Percentiles rank a stretch among this genome's conserved stretches.
Evolutionary conservation across 2,113 vertebrate species (phyloP).

Genomic region (Scalopus aquaticus): DNA sequence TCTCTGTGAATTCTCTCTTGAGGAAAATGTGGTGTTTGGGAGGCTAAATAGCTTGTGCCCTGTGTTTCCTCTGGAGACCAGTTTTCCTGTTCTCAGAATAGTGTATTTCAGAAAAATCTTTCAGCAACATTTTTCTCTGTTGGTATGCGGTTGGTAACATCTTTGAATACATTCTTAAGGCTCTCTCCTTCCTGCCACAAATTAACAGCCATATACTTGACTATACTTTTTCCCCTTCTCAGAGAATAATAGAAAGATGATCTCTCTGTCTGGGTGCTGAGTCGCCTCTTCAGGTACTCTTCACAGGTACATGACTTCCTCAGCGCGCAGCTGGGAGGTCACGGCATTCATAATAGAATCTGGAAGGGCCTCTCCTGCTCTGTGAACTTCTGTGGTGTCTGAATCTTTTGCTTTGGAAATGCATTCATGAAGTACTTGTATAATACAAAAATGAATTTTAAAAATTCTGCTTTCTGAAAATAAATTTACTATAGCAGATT

Average conservation of each 20-base stretch:
- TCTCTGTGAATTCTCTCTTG: constrained; percentile 48
- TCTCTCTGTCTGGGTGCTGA: background rate
- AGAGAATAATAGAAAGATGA: background rate
- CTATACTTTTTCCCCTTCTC: background rate
- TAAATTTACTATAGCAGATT: constrained; percentile 34
- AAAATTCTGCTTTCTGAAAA: constrained; percentile 36
- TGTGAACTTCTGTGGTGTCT: background rate
- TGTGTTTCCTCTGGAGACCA: constrained; percentile 29
- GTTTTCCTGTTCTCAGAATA: background rate
- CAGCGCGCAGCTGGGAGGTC: background rate
- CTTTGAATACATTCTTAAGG: constrained; percentile 38
- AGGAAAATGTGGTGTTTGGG: constrained; percentile 50
- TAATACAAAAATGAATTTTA: constrained; percentile 2
- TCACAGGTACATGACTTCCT: background rate
- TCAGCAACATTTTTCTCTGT: background rate
- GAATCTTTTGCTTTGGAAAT: background rate
- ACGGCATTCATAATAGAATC: background rate
- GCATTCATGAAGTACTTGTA: background rate
- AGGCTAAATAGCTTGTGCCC: constrained; percentile 41
- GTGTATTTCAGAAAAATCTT: background rate
- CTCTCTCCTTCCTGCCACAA: background rate
- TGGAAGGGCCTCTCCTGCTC: background rate
- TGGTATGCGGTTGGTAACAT: background rate
- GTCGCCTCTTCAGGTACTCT: background rate
- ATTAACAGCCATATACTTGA: background rate